These are phyloP conservation scores for Intellagama lesueurii DNA, from an alignment of 2,797 vertebrate genomes.

Conservation along the genomic window DNA sequence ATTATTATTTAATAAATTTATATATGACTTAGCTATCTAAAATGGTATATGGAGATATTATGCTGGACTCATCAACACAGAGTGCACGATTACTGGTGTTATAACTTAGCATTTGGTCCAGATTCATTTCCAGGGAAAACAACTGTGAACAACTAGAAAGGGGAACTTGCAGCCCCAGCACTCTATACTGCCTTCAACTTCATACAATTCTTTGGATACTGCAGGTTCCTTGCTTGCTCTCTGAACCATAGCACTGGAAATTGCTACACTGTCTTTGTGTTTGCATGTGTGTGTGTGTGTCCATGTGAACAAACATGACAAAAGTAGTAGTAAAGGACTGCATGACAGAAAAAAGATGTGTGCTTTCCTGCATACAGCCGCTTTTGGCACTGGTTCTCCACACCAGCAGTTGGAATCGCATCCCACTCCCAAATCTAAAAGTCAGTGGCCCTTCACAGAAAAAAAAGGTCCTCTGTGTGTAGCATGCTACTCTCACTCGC, in stretches of 20 bases:
- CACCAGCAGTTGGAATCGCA: not conserved
- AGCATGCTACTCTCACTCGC: not conserved
- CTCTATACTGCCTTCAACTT: not conserved
- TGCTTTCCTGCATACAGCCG: not conserved
- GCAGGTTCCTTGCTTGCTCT: not conserved
- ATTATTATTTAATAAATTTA: not conserved
- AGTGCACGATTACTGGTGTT: not conserved
- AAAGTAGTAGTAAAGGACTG: not conserved
- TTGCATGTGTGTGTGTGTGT: not conserved
- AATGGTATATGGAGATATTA: not conserved
- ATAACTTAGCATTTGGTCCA: not conserved
- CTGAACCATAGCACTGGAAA: not conserved
- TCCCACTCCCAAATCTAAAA: not conserved
- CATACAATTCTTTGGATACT: not conserved
- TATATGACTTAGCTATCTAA: not conserved
- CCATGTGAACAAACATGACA: not conserved
- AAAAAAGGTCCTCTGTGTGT: not conserved
- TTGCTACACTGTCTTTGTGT: not conserved
- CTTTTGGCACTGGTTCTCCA: not conserved
- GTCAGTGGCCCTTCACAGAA: not conserved
- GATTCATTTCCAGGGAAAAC: not conserved
- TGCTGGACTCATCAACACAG: not conserved
- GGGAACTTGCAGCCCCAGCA: not conserved
- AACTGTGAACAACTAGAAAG: not conserved
- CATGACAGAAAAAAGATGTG: not conserved